A percentile compares a stretch with the other conserved stretches of the same genome.
Evolutionary conservation across 1,140 invertebrate species (phyloP).

Genomic region (Vanessa atalanta): DNA sequence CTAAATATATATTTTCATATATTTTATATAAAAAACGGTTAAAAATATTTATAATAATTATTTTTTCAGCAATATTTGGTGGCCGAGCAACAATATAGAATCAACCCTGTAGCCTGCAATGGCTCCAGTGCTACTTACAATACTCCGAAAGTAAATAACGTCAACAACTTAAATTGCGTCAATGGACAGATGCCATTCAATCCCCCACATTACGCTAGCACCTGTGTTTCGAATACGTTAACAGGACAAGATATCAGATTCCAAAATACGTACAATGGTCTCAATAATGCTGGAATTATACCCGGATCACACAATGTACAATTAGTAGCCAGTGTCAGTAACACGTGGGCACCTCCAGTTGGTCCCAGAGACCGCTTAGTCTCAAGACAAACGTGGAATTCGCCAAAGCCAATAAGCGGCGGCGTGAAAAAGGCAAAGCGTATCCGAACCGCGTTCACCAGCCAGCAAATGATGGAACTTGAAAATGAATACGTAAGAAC

Average conservation of each 20-base stretch:
- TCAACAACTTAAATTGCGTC: conserved; percentile 1
- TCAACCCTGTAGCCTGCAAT: conserved; percentile 25
- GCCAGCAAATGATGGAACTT: conserved; percentile 93
- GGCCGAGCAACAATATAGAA: conserved; percentile 34
- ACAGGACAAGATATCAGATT: conserved; percentile 23
- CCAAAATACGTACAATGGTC: conserved; percentile 9
- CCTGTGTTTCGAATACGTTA: conserved; percentile 13
- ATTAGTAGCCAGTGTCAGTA: conserved; percentile 11
- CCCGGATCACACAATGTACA: conserved; percentile 21
- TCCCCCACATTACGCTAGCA: conserved; percentile 25
- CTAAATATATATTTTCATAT: too few species aligned
- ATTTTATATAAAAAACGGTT: too few species aligned
- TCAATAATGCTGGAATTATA: conserved; percentile 21
- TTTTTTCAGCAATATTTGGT: conserved; percentile 33
- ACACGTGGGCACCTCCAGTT: conserved; percentile 12
- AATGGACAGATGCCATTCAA: conserved; percentile 30
- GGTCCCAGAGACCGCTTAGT: conserved; percentile 15
- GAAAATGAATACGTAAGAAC: conserved; percentile 99
- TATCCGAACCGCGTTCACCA: conserved; percentile 96
- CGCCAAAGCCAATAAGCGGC: conserved; percentile 18
- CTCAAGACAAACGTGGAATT: conserved; percentile 14
- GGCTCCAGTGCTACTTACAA: conserved; percentile 18
- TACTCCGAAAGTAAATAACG: background rate
- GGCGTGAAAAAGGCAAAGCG: conserved; percentile 80
- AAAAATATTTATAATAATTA: conserved; percentile 1